Evolutionary conservation across 2,888 invertebrate species (phyloP), one percentile per base, ranked within the genome.

Genomic region (Blastobasis lacticolella): DNA sequence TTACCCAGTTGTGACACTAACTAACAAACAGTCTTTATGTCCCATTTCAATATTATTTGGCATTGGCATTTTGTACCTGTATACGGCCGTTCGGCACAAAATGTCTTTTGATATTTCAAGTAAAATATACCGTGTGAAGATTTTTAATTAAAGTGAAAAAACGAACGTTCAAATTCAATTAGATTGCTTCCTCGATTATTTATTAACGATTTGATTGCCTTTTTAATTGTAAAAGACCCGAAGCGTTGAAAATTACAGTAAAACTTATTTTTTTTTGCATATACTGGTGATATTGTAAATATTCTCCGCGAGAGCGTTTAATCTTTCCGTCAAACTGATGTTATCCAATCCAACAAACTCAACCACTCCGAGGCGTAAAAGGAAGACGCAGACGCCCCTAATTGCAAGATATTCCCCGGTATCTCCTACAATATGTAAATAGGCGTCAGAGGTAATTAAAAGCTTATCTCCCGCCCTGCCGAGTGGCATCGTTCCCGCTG

Each of bases 401-500:
- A 86, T 88, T 87, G 86, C 85, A 74, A 82, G 80, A 82, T 81
- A 83, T 81, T 74, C 78, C 64, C 65, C 71, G 71, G 79, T 85
- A 84, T 85, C 83, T 81, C 66, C 78, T 74, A 73, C 82, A 81
- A 76, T 86, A 88, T 86, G 87, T 85, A 87, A 88, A 86, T 85
- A 86, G 78, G 78, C 78, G 78, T 82, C 78, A 69, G 75, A 75
- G 72, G 84, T 84, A 87, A 88, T 88, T 87, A 88, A 87, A 81
- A 85, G 77, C 78, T 86, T 87, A 87, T 88, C 87, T 76, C 69
- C 67, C 69, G 75, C 74, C 71, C 80, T 49, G 49, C 44, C 47
- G 51, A 49, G 51, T 79, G 80, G 75, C 78, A 77, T 72, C 69
- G 64, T 62, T 57, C 57, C 69, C 74, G 78, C 71, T 80, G 86